phyloP scores from a whole-genome alignment of 2,113 vertebrate species.

The Pelobates fuscus region DNA sequence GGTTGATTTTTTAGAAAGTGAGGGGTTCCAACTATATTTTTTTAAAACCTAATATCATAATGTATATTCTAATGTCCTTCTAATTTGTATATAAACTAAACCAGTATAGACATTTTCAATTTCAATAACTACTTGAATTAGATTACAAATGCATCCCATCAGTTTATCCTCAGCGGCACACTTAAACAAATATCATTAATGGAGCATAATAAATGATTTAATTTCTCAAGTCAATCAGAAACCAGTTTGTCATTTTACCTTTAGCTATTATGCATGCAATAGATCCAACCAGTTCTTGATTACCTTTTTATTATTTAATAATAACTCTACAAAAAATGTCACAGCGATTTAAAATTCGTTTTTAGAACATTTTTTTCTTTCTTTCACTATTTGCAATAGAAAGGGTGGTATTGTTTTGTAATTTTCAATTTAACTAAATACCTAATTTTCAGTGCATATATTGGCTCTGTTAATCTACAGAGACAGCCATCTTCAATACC shows the following conservation, averaged over 20 bases:
- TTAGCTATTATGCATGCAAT: not conserved
- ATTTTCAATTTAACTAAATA: no score
- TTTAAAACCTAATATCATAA: not conserved
- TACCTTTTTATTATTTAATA: no score
- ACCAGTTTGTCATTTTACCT: not conserved
- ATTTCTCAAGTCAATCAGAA: slow-evolving; percentile 1
- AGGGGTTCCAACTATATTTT: slow-evolving; percentile 12
- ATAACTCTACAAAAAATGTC: no score
- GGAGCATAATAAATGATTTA: slow-evolving; percentile 25
- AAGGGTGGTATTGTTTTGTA: no score
- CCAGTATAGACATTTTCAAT: slow-evolving; percentile 5
- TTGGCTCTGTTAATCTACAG: no score
- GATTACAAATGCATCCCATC: slow-evolving; percentile 23
- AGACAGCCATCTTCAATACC: no score
- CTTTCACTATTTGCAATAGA: no score
- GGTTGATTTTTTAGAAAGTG: not conserved
- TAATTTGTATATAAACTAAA: slow-evolving; percentile 9
- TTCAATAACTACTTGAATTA: slow-evolving; percentile 25
- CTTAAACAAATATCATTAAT: slow-evolving; percentile 24
- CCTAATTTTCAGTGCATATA: no score
- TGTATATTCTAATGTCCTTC: slow-evolving; percentile 12
- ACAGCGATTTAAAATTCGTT: no score
- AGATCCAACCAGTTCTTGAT: no score
- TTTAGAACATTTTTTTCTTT: no score
- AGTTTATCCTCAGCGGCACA: slow-evolving; percentile 9